These are phyloP conservation scores for Phalacrocorax carbo DNA, from an alignment of 2,113 vertebrate species.

Conservation along the genomic window DNA sequence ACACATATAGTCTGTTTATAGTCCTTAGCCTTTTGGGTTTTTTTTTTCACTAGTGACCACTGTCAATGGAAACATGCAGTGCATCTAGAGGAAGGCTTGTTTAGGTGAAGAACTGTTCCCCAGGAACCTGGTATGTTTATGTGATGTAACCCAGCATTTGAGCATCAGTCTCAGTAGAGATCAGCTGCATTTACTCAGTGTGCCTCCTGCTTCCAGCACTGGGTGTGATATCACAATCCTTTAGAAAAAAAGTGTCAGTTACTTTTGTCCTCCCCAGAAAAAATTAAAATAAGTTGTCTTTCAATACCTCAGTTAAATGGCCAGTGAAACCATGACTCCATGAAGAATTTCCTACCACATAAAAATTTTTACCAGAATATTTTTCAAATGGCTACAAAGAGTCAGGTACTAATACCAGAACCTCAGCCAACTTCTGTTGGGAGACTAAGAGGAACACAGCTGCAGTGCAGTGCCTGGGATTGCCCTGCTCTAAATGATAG, in stretches of 20 bases:
- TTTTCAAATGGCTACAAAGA: neutral
- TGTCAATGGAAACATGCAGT: neutral
- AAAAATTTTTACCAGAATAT: neutral
- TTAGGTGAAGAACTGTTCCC: neutral
- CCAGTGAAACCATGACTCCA: neutral
- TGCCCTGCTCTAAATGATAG: neutral
- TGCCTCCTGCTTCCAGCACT: neutral
- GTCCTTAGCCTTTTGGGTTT: neutral
- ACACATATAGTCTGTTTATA: neutral
- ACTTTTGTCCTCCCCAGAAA: neutral
- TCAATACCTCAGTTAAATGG: neutral
- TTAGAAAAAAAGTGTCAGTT: neutral
- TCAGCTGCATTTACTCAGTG: neutral
- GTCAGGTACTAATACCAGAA: neutral
- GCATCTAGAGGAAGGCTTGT: neutral
- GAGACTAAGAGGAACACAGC: neutral
- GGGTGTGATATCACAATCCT: neutral
- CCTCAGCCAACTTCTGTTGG: neutral
- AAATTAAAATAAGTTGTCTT: neutral
- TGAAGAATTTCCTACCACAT: neutral
- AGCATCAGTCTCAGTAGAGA: neutral
- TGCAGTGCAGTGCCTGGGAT: neutral
- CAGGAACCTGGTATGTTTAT: neutral
- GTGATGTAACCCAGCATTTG: fast-evolving
- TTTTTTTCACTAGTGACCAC: neutral